Evolutionary conservation across 2,797 vertebrate genomes (phyloP), one percentile per base, ranked within the genome.

Genomic region (Eptatretus atami): DNA sequence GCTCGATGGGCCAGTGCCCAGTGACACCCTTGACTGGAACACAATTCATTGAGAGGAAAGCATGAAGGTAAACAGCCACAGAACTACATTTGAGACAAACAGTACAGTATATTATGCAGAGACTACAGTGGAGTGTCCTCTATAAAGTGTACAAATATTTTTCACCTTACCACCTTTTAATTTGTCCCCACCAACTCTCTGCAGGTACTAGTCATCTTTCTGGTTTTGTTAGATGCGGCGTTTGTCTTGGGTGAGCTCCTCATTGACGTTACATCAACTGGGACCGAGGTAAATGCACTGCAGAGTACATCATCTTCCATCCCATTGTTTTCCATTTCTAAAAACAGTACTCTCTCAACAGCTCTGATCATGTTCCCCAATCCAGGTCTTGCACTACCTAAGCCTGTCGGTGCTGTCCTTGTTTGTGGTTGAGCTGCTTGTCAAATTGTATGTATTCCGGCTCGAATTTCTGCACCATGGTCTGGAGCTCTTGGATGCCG

Each of bases 401-500:
- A 94, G 90, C 65, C 69, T 98, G 67, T 74, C 79, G 65, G 77
- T 96, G 64, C 74, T 98, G 66, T 78, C 74, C 8, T 78, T 92
- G 70, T 98, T 98, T 68, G 73, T 95, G 76, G 66, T 88, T 65
- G 92, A 98, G 70, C 70, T 98, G 68, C 68, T 19, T 5, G 78
- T 81, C 3, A 98, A 98, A 68, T 60, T 98, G n/a, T 92, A 68
- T 1, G 75, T 82, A 6, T 98, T 79, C 69, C 78, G 73, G 52
- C 15, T 77, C 52, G 90, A 96, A 71, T 95, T 93, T 73, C 86
- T 95, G 67, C 71, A 81, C 13, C 90, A 98, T 74, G 88, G 83
- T 73, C 95, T 98, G 1, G 92, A 98, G 67, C 80, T 98, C 70
- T 78, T 98, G 77, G 92, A 98, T 0, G 77, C 76, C 3, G 0